Percentiles rank a stretch among this genome's conserved stretches.
phyloP scores from a whole-genome alignment of 2,797 vertebrate species.

The Hybognathus amarus region DNA sequence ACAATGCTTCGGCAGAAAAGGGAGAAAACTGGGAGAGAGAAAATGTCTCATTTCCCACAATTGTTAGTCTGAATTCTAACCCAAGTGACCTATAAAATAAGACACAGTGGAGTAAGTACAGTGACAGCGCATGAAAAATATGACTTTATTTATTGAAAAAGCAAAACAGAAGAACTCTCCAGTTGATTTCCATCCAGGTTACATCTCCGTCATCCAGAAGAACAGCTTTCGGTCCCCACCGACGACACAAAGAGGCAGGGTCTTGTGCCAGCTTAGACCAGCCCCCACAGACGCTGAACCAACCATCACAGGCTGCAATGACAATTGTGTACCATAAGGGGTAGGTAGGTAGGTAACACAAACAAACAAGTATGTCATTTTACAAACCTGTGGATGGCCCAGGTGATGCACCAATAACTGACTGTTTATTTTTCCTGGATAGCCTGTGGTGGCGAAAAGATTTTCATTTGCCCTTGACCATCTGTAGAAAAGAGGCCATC shows the following conservation, averaged over 20 bases:
- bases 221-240: slow-evolving; percentile 92
- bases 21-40: slow-evolving; percentile 25
- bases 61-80: slow-evolving; percentile 57
- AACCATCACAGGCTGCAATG: slow-evolving; percentile 85
- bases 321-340: slow-evolving; percentile 49
- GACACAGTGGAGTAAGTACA: slow-evolving; percentile 50
- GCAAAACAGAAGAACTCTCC: slow-evolving; percentile 54
- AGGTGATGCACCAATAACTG: slow-evolving; percentile 94
- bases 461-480: slow-evolving; percentile 93
- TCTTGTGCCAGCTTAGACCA: slow-evolving; percentile 94
- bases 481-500: slow-evolving; percentile 68
- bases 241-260: slow-evolving; percentile 89
- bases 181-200: slow-evolving; percentile 52
- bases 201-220: slow-evolving; percentile 98
- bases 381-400: slow-evolving; percentile 91
- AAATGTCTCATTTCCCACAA: slow-evolving; percentile 35
- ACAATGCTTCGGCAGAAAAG: slow-evolving; percentile 61
- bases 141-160: slow-evolving; percentile 76
- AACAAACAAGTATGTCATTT: not conserved
- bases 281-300: slow-evolving; percentile 88
- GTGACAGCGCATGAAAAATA: slow-evolving; percentile 53
- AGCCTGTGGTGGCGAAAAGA: slow-evolving; percentile 94
- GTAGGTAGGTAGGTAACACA: not conserved
- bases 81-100: slow-evolving; percentile 55
- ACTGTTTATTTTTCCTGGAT: slow-evolving; percentile 90